Evolutionary conservation across 2,113 vertebrate species (phyloP).

Genomic region (Pithys albifrons): DNA sequence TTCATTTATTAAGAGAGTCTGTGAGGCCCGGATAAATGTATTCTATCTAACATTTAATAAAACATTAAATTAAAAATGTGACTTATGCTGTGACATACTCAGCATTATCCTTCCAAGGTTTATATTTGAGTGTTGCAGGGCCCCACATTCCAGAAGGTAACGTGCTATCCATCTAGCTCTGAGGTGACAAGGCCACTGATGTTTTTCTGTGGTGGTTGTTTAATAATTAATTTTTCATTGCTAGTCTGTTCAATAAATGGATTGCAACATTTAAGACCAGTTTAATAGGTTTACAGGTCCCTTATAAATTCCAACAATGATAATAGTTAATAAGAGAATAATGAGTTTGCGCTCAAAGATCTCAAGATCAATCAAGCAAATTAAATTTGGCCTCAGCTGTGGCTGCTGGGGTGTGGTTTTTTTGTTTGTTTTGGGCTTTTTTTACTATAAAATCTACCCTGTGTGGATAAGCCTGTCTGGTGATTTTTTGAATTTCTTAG

Average conservation of each 20-base stretch:
- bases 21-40: conserved; percentile 74
- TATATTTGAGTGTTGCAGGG: conserved; percentile 65
- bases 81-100: conserved; percentile 74
- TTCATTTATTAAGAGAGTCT: conserved; percentile 79
- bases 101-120: conserved; percentile 72
- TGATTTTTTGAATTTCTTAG: conserved; percentile 51
- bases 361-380: conserved; percentile 60
- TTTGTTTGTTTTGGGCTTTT: not conserved
- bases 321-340: conserved; percentile 74
- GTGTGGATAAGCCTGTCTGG: not conserved
- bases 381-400: conserved; percentile 32
- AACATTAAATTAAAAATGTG: conserved; percentile 83
- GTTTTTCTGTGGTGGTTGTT: conserved; percentile 76
- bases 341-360: conserved; percentile 65
- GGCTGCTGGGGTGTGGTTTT: not conserved
- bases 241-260: conserved; percentile 75
- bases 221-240: conserved; percentile 83
- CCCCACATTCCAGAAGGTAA: conserved; percentile 57
- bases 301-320: conserved; percentile 59
- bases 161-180: conserved; percentile 70
- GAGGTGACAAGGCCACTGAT: conserved; percentile 74
- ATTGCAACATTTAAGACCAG: conserved; percentile 76
- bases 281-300: conserved; percentile 73
- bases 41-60: conserved; percentile 80
- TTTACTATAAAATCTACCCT: not conserved